Evolutionary conservation across 2,888 invertebrate species (phyloP), one percentile per base, ranked within the genome.

Genomic region (Spilosoma lubricipeda): DNA sequence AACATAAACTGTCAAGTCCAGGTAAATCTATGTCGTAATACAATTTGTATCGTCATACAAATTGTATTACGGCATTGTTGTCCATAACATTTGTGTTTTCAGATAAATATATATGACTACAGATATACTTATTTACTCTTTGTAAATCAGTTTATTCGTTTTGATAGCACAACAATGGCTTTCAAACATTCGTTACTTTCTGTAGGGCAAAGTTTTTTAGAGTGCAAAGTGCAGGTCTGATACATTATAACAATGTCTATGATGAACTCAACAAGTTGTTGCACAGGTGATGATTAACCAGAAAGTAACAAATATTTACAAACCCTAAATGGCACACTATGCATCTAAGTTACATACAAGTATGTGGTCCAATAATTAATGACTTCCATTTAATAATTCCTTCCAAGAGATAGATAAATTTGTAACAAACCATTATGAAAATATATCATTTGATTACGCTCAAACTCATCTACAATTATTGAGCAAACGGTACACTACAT

Each of bases 301-400:
- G 52, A 64, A 73, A 73, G 64, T 69, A 73, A 64, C 69, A 8
- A 73, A 69, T 63, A 33, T 64, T 66, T 2, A 67, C 15, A 9
- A 45, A 65, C 30, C 69, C 36, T 48, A 67, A 82, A 89, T 90
- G 88, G 90, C 91, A 90, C 88, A 85, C 89, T 87, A 86, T 80
- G 80, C 82, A 80, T 75, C 80, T 85, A 87, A 71, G 69, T 84
- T 72, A 82, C 71, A 80, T 77, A 81, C 68, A 80, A 86, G 67
- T 80, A 83, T 80, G 83, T 92, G 91, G 90, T 91, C 91, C 91
- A 85, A 87, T 87, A 85, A 86, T 88, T 88, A 87, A 90, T 90
- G 87, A 88, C 78, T 83, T 76, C 72, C 80, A 80, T 85, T 85
- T 84, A 85, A 88, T 77, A 84, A 86, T 83, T 87, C 77, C 83